These are phyloP conservation scores for Cygnus buccinator DNA, from an alignment of 2,113 vertebrate genomes.

Conservation along the genomic window DNA sequence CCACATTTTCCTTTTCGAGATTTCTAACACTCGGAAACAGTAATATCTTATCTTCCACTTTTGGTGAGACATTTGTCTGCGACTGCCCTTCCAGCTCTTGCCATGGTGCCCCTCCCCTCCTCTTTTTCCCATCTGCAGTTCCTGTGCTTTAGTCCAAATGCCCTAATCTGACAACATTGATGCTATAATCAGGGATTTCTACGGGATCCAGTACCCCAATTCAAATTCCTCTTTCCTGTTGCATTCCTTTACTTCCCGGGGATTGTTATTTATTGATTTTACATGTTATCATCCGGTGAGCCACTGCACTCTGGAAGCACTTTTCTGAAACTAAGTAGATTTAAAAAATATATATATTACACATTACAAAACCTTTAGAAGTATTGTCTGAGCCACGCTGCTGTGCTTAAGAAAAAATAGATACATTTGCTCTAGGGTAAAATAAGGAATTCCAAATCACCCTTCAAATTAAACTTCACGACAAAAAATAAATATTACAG, in stretches of 20 bases:
- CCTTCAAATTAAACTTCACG: neutral
- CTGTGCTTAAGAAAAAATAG: neutral
- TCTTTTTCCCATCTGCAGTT: constrained; percentile 33
- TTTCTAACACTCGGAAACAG: neutral
- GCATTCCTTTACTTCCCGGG: neutral
- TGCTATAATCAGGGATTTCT: neutral
- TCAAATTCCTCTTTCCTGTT: neutral
- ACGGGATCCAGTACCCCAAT: neutral
- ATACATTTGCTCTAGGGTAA: neutral
- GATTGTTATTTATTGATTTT: neutral
- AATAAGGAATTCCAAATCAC: neutral
- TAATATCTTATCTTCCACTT: constrained; percentile 48
- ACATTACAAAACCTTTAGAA: neutral
- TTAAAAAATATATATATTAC: neutral
- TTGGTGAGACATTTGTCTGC: neutral
- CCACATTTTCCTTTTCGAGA: neutral
- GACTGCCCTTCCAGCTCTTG: neutral
- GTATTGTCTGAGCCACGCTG: neutral
- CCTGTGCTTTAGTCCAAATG: neutral
- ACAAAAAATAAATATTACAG: neutral
- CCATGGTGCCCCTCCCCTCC: neutral
- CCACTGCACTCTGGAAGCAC: neutral
- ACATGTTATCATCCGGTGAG: neutral
- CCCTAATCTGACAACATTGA: fast-evolving
- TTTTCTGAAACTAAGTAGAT: neutral